phyloP scores from a whole-genome alignment of 2,113 vertebrate genomes.

The Xerus inauris region DNA sequence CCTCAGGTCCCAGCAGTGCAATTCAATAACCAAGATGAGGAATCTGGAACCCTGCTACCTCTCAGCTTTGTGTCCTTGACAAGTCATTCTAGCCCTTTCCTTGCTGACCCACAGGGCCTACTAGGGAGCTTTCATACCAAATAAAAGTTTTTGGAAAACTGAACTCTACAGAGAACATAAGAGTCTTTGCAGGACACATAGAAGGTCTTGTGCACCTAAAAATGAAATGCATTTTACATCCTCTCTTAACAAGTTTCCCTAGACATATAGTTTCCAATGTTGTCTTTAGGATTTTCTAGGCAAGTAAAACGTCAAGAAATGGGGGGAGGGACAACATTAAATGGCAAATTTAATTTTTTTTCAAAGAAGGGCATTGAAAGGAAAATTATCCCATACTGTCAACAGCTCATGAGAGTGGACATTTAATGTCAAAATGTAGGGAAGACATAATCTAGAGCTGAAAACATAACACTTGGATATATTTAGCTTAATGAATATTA shows the following conservation, averaged over 20 bases:
- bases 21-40: neutral
- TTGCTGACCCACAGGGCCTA: neutral
- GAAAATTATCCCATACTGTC: neutral
- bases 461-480: neutral
- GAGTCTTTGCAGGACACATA: neutral
- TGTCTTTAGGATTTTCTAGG: neutral
- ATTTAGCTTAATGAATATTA: neutral
- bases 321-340: fast-evolving
- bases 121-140: neutral
- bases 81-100: neutral
- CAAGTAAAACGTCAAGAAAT: constrained; percentile 7
- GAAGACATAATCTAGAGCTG: neutral
- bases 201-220: neutral
- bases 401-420: neutral
- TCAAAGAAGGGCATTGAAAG: neutral
- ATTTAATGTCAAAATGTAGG: neutral
- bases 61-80: neutral
- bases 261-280: neutral
- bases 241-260: neutral
- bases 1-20: neutral
- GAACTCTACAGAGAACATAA: neutral
- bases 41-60: neutral
- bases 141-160: neutral
- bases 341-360: neutral
- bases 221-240: neutral